Base-by-base conservation (phyloP, 2,888 invertebrate genomes). In the Chrysina gloriosa region DNA sequence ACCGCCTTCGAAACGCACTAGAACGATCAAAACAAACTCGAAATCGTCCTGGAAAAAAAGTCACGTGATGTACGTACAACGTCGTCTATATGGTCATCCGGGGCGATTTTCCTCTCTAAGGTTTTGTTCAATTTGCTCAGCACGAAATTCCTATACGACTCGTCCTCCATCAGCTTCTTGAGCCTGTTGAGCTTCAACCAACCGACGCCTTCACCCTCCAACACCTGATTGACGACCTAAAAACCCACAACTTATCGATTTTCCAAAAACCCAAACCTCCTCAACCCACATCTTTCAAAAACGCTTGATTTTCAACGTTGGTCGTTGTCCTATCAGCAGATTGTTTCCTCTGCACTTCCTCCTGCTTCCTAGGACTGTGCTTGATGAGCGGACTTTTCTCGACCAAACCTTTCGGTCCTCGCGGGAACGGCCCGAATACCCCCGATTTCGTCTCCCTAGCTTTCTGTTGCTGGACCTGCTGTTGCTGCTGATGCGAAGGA, bases 91-190 rank as follows among this genome's bases (percentile, higher is more conserved):
- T 96, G 95, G 85, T 98, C 98, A 80, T 96, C 96, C 0, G 96
- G 95, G 58, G 96, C 93, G 68, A 97, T 92, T 84, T 95, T 98
- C 74, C 91, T 90, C 77, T 96, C 97, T 65, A 97, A 87, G 61
- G 97, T 97, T 77, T 93, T 92, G 83, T 99, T 99, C 2, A 99
- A 86, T 80, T 97, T 95, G 73, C 95, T 95, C 52, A 99, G 90
- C 36, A 98, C 95, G 84, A 99, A 91, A 81, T 96, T 97, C 31
- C 99, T 88, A 83, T 98, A 97, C 50, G 95, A 97, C 84, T 99
- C 99, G 82, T 99, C 98, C 82, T 99, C 98, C 96, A 99, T 97
- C 25, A 99, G 85, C 79, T 97, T 97, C 80, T 94, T 95, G 56
- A 98, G 86, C 21, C 97, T 89, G 79, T 94, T 96, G 14, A 97